Percentiles rank a stretch among this genome's conserved stretches.
These are phyloP conservation scores for Incurvaria masculella DNA, from an alignment of 2,888 invertebrate species.

Conservation along the genomic window DNA sequence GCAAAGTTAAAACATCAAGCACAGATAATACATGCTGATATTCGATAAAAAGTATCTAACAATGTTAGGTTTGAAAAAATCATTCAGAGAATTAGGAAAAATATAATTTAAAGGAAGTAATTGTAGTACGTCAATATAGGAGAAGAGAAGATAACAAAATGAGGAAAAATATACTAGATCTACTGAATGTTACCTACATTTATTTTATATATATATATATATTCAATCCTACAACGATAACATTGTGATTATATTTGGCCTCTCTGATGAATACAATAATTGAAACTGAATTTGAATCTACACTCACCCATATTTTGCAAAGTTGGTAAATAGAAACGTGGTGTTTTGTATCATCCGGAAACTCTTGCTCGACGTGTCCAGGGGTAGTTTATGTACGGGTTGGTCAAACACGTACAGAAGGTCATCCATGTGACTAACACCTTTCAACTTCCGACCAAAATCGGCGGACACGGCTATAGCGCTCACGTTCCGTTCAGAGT, in stretches of 20 bases:
- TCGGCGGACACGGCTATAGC: not conserved
- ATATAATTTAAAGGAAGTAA: too few species aligned
- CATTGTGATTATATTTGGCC: too few species aligned
- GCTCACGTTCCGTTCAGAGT: conserved; percentile 10
- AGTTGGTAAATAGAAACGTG: conserved; percentile 17
- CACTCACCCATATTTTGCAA: conserved; percentile 18
- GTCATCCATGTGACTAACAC: conserved; percentile 17
- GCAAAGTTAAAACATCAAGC: too few species aligned
- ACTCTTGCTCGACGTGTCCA: conserved; percentile 11
- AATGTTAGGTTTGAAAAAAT: too few species aligned
- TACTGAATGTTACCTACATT: not conserved
- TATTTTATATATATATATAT: not conserved
- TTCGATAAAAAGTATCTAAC: too few species aligned
- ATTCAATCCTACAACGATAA: too few species aligned
- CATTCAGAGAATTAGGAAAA: too few species aligned
- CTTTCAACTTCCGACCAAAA: conserved; percentile 8
- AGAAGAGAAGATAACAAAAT: too few species aligned
- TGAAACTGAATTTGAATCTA: not conserved
- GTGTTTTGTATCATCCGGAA: conserved; percentile 14
- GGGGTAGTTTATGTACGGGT: conserved; percentile 4
- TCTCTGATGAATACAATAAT: too few species aligned
- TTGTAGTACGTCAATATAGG: too few species aligned
- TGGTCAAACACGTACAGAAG: conserved; percentile 16
- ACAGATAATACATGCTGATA: too few species aligned
- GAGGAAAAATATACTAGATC: too few species aligned